Percentiles rank a stretch among this genome's conserved stretches.
Evolutionary conservation across 1,140 invertebrate genomes (phyloP).

Genomic region (Hormaphis cornu): DNA sequence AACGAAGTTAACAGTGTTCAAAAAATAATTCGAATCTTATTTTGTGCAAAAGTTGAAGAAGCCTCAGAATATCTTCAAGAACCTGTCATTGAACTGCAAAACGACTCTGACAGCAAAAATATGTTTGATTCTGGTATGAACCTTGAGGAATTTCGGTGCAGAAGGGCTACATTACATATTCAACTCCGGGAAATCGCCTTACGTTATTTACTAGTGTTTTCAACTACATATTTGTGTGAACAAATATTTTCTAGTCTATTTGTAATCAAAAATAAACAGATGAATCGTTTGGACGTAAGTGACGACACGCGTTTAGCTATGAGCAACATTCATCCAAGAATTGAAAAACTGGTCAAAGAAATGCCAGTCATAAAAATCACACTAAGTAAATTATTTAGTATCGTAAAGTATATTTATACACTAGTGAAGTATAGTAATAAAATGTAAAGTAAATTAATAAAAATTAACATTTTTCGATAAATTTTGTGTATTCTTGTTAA

Average conservation of each 20-base stretch:
- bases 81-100: not conserved
- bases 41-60: not conserved
- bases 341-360: not conserved
- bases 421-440: not conserved
- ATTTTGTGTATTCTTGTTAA: too few species aligned
- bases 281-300: not conserved
- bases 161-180: not conserved
- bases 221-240: not conserved
- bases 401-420: not conserved
- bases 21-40: not conserved
- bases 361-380: not conserved
- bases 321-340: too few species aligned
- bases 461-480: too few species aligned
- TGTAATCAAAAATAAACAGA: not conserved
- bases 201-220: not conserved
- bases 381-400: not conserved
- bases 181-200: not conserved
- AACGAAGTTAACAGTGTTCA: conserved; percentile 1
- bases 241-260: not conserved
- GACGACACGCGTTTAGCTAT: too few species aligned
- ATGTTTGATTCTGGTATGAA: not conserved
- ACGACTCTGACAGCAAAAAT: not conserved
- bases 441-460: too few species aligned
- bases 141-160: not conserved
- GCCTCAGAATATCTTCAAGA: not conserved